These are phyloP conservation scores for Pachyuromys duprasi DNA, from an alignment of 2,797 vertebrate genomes.

Conservation along the genomic window DNA sequence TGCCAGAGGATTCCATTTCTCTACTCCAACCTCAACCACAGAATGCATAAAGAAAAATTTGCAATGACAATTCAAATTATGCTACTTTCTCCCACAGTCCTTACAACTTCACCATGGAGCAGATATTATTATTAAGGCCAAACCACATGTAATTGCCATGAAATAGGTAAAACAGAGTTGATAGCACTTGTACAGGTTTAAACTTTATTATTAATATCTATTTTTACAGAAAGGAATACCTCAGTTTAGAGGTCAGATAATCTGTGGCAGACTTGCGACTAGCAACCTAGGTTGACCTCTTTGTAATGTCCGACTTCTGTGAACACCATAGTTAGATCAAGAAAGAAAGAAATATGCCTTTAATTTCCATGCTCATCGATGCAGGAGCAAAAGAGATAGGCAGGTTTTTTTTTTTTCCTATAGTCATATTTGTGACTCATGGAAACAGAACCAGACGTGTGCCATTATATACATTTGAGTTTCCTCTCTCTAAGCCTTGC, in stretches of 20 bases:
- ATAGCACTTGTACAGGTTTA: neutral
- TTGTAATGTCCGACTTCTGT: neutral
- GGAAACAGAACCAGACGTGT: constrained; percentile 36
- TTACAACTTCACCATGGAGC: neutral
- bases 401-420: constrained; percentile 16
- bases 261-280: neutral
- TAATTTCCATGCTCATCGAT: neutral
- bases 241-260: constrained; percentile 4
- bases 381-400: neutral
- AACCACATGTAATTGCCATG: neutral
- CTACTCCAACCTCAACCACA: neutral
- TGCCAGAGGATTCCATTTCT: constrained; percentile 35
- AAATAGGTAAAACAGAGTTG: neutral
- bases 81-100: neutral
- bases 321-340: neutral
- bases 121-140: constrained; percentile 13
- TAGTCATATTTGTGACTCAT: constrained; percentile 46
- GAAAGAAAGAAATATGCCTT: neutral
- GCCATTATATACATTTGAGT: constrained; percentile 10
- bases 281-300: neutral
- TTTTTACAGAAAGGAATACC: constrained; percentile 34
- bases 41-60: constrained; percentile 47
- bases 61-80: constrained; percentile 56
- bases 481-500: constrained; percentile 15
- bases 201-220: constrained; percentile 19